Evolutionary conservation across 2,113 vertebrate genomes (phyloP).

Genomic region (Cryptoleucopteryx plumbea): DNA sequence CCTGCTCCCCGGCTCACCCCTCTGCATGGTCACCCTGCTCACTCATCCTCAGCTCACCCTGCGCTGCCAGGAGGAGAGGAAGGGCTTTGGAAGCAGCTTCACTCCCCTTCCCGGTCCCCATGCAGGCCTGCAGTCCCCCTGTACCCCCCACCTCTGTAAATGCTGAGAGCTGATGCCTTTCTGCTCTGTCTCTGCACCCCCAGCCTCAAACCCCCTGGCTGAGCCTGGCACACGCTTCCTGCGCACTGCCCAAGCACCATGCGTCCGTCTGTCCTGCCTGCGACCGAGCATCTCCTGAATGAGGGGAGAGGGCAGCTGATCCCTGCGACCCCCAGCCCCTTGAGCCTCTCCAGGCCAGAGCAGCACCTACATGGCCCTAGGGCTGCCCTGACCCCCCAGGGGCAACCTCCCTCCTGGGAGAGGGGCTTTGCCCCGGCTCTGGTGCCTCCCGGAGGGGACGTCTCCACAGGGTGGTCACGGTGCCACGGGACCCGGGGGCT

Average conservation of each 20-base stretch:
- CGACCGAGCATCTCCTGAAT: accelerated
- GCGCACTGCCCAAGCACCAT: accelerated
- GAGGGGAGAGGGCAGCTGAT: not conserved
- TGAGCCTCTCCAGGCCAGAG: not conserved
- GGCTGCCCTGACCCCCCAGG: no score
- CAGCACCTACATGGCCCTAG: no score
- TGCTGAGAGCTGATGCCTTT: not conserved
- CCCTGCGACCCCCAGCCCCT: not conserved
- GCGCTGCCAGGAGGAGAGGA: not conserved
- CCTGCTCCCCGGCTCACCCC: accelerated
- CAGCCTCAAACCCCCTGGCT: accelerated
- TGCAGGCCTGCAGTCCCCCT: no score
- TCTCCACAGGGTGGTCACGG: not conserved
- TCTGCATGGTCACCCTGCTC: accelerated
- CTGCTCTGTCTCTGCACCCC: not conserved
- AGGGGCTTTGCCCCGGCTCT: not conserved
- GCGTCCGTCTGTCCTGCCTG: not conserved
- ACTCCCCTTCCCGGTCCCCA: not conserved
- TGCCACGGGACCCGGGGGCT: not conserved
- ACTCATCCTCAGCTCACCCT: not conserved
- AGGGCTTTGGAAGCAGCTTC: not conserved
- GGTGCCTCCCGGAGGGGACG: not conserved
- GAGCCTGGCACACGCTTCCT: accelerated
- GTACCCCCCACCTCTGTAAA: not conserved
- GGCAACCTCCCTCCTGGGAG: not conserved